phyloP scores from a whole-genome alignment of 2,797 vertebrate genomes.

The Varecia variegata region DNA sequence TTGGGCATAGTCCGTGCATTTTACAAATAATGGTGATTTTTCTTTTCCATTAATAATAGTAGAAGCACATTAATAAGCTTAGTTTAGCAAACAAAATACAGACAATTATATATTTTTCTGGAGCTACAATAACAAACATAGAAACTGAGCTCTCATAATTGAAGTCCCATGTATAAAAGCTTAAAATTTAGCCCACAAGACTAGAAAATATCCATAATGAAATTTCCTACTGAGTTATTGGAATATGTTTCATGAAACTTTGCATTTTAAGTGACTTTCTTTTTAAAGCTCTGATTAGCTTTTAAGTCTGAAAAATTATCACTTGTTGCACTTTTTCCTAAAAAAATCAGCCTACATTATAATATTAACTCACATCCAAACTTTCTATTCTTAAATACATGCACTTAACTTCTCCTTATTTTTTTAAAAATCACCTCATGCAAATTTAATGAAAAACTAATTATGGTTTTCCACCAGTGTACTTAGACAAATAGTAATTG shows the following conservation, averaged over 20 bases:
- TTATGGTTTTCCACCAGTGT: constrained; percentile 78
- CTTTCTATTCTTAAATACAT: constrained; percentile 36
- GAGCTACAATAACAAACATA: constrained; percentile 59
- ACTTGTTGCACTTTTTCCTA: constrained; percentile 46
- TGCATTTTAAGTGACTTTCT: constrained; percentile 57
- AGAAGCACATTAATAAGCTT: constrained; percentile 72
- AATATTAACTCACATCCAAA: constrained; percentile 47
- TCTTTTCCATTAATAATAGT: constrained; percentile 46
- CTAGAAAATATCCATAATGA: constrained; percentile 68
- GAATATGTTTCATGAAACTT: constrained; percentile 32
- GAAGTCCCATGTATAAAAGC: constrained; percentile 43
- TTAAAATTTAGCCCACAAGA: constrained; percentile 56
- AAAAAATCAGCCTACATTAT: constrained; percentile 43
- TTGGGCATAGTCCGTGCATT: constrained; percentile 37
- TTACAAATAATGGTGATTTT: constrained; percentile 64
- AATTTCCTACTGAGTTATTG: constrained; percentile 66
- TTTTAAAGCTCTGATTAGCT: constrained; percentile 62
- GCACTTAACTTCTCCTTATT: constrained; percentile 52
- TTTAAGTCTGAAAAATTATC: constrained; percentile 59
- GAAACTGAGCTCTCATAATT: constrained; percentile 60
- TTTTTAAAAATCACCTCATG: constrained; percentile 70
- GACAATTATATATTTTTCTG: constrained; percentile 63
- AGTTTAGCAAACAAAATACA: constrained; percentile 64
- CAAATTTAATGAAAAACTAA: constrained; percentile 82
- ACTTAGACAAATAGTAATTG: constrained; percentile 83